Base-by-base conservation (phyloP, 2,888 invertebrate species). In the Ceraclea dissimilis region DNA sequence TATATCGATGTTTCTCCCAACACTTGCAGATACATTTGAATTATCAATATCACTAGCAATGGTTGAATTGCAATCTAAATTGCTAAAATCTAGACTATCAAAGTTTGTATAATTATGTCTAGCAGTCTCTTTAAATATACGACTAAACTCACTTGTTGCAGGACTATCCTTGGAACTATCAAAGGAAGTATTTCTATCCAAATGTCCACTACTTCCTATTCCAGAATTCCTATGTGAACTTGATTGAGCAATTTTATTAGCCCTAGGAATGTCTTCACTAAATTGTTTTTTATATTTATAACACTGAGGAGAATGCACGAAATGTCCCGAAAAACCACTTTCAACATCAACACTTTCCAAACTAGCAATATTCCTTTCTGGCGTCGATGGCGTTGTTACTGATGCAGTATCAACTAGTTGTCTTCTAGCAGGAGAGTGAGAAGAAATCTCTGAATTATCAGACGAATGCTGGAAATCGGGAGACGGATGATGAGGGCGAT, bases 131-230 rank as follows among this genome's bases (percentile, higher is more conserved):
- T 51, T 52, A 18, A 61, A 59, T 8, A 61, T 31, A 19, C 52
- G 26, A 52, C 57, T 61, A 44, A 61, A 61, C 22, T 61, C 60
- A 22, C 52, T 54, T 6, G 60, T 59, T 1, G 54, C 50, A 1
- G 58, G 56, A 48, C 58, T 61, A 13, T 56, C 54, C 51, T 57
- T 57, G 13, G 33, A 20, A 18, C 53, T 52, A 2, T 57, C 53
- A 20, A 56, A 56, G 16, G 49, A 49, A 10, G 11, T 39, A 13
- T 39, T 44, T 39, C 13, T 39, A 39, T 39, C 39, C 16, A 39
- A 39, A 2, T 39, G 39, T 8, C 39, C 13, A 13, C 2, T 39
- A 13, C 16, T 16, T 13, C 39, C 13, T 16, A 39, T 2, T 13
- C 39, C 39, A 16, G 39, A 39, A 16, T 13, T 39, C 13, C 39